Base-by-base conservation (phyloP, 2,888 invertebrate genomes). In the Acheta domesticus region DNA sequence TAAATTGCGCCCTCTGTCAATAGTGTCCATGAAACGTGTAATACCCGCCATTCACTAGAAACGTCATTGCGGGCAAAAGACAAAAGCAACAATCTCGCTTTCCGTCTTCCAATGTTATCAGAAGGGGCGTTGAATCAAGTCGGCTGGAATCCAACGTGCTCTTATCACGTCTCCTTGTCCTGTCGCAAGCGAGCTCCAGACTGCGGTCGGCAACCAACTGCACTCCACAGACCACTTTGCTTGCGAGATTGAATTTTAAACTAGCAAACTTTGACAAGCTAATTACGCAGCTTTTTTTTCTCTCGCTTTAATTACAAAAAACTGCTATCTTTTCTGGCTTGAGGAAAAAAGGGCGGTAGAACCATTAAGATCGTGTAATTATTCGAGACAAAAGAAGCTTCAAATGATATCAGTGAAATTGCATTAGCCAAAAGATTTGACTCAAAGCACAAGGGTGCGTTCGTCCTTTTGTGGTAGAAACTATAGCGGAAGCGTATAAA, bases 221-320 rank as follows among this genome's bases (percentile, higher is more conserved):
- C 62, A 62, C 62, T 12, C 62, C 62, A 62, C 62, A 62, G 62
- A 62, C 62, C 62, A 62, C 62, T 62, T 62, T 62, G 62, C 62
- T 62, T 1, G 62, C n/a, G 62, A 62, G 62, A 62, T 62, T 62
- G 62, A 62, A 62, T 62, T 62, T 62, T 62, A 62, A 62, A 62
- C 16, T 62, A 62, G 62, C 62, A 62, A 62, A 62, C 62, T 62
- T 62, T 62, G 62, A 62, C 62, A 62, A 62, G 62, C 62, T 62
- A 62, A 62, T 62, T 62, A 62, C 62, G 62, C 62, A 19, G 14
- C n/a, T 62, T 62, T 62, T 62, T 62, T 62, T 62, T 62, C 14
- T 62, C 62, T 62, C 62, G 62, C 62, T 62, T 62, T 62, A 62
- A 62, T 62, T 62, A 62, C 16, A 62, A 62, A 62, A 62, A 62